These are phyloP conservation scores for Choloepus hoffmanni DNA, from an alignment of 2,113 vertebrate genomes.

Conservation along the genomic window DNA sequence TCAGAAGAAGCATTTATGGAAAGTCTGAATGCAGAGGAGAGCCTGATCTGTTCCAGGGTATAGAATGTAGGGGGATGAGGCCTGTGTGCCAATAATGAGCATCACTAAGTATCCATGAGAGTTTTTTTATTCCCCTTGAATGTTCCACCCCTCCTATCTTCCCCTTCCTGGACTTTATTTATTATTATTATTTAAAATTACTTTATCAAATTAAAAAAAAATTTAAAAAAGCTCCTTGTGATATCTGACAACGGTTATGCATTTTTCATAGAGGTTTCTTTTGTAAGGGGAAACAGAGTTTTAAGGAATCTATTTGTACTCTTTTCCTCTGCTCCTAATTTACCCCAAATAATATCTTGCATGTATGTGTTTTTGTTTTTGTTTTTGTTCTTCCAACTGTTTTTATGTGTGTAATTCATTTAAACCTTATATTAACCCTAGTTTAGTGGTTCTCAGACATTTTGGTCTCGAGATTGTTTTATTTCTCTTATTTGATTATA, in stretches of 20 bases:
- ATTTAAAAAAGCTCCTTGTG: not conserved
- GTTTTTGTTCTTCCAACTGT: not conserved
- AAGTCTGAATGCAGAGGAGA: not conserved
- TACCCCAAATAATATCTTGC: rapidly evolving
- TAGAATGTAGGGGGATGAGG: not conserved
- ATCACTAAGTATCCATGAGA: not conserved
- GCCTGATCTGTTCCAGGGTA: not conserved
- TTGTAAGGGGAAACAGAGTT: not conserved
- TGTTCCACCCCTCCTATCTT: not conserved
- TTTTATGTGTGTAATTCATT: not conserved
- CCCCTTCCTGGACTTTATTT: not conserved
- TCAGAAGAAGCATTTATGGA: not conserved
- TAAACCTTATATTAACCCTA: not conserved
- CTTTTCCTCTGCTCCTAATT: not conserved
- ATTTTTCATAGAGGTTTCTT: not conserved
- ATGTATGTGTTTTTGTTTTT: rapidly evolving
- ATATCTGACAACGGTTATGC: not conserved
- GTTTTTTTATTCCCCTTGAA: not conserved
- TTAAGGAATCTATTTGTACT: not conserved
- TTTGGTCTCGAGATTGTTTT: not conserved
- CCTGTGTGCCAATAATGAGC: not conserved
- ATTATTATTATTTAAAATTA: no score
- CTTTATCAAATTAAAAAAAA: no score
- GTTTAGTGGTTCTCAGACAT: not conserved
- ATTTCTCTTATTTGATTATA: not conserved